These are phyloP conservation scores for Yoshiicerus persimilis DNA, from an alignment of 1,140 invertebrate species.

Conservation along the genomic window DNA sequence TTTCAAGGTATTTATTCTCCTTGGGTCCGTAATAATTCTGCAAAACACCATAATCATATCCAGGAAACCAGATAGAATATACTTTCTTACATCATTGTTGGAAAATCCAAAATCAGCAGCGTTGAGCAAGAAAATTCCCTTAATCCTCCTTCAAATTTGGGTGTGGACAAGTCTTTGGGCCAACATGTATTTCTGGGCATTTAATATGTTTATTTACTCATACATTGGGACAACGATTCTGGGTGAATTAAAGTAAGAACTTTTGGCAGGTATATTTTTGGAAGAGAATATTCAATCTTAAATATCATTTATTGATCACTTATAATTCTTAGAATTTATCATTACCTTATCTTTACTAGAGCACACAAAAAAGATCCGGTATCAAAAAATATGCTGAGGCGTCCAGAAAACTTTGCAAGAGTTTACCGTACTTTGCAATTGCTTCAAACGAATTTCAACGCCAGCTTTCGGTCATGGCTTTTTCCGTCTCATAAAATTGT, in stretches of 20 bases:
- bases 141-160: not conserved
- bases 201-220: not conserved
- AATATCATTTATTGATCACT: too few species aligned
- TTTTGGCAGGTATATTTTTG: too few species aligned
- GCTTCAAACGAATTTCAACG: too few species aligned
- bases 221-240: not conserved
- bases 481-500: not conserved
- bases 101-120: not conserved
- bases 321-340: too few species aligned
- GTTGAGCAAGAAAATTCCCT: not conserved
- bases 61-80: not conserved
- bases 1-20: not conserved
- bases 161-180: constrained; percentile 1
- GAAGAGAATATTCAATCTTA: too few species aligned
- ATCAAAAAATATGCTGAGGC: not conserved
- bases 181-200: not conserved
- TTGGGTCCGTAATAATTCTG: not conserved
- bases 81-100: constrained; percentile 17
- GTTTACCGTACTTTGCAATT: not conserved
- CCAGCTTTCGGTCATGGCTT: not conserved
- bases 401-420: not conserved
- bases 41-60: constrained; percentile 8
- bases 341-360: not conserved
- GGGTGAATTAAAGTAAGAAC: not conserved
- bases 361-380: not conserved